phyloP scores from a whole-genome alignment of 1,140 invertebrate species.

The Drosophila ogumai region DNA sequence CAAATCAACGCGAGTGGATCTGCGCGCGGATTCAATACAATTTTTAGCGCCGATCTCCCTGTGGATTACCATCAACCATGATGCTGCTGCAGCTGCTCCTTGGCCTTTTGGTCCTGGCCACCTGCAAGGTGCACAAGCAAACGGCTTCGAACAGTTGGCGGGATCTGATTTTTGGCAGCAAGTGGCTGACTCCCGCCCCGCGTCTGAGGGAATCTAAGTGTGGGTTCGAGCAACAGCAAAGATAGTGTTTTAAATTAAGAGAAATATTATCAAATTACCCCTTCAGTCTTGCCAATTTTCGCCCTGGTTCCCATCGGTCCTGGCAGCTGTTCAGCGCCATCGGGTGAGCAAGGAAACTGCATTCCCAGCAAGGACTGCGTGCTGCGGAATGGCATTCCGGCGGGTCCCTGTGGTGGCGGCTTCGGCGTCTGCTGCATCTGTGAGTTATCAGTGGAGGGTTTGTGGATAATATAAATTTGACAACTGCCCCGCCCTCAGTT shows the following conservation, averaged over 20 bases:
- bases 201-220: constrained; percentile 74
- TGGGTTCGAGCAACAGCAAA: constrained; percentile 38
- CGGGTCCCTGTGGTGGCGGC: constrained; percentile 90
- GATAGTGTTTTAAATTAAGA: constrained; percentile 6
- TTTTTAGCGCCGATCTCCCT: constrained; percentile 6
- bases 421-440: constrained; percentile 84
- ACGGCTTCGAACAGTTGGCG: constrained; percentile 64
- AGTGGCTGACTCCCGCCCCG: constrained; percentile 60
- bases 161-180: constrained; percentile 73
- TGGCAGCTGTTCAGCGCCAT: constrained; percentile 88
- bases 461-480: background rate
- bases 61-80: constrained; percentile 1
- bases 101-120: constrained; percentile 35
- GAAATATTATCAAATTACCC: background rate
- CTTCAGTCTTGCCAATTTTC: constrained; percentile 90
- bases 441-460: constrained; percentile 39
- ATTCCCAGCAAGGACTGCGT: constrained; percentile 89
- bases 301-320: constrained; percentile 91
- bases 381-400: constrained; percentile 88
- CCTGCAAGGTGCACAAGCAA: constrained; percentile 50
- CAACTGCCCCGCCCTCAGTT: constrained; percentile 85
- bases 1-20: constrained; percentile 52
- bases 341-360: constrained; percentile 92
- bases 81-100: constrained; percentile 18
- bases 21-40: background rate